phyloP scores from a whole-genome alignment of 2,797 vertebrate species.

The Macropodus opercularis region DNA sequence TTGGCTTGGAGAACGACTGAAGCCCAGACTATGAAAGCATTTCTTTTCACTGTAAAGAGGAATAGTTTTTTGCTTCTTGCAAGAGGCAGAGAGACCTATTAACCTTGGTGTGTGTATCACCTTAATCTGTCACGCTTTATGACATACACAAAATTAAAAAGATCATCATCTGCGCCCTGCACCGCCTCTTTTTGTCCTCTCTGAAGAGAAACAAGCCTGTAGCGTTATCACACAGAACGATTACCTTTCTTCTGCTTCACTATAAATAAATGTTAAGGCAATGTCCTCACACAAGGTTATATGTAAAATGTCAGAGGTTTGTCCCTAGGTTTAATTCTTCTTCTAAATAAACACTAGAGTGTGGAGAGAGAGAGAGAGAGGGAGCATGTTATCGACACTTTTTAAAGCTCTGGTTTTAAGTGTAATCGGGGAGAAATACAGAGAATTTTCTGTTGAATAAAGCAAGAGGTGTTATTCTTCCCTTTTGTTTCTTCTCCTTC shows the following conservation, averaged over 20 bases:
- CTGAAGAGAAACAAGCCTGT: slow-evolving; percentile 32
- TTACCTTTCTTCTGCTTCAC: slow-evolving; percentile 35
- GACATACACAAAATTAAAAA: slow-evolving; percentile 61
- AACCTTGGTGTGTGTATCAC: slow-evolving; percentile 31
- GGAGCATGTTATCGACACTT: slow-evolving; percentile 54
- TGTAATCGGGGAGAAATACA: slow-evolving; percentile 26
- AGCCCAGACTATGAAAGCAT: background rate
- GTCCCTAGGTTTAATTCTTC: slow-evolving; percentile 63
- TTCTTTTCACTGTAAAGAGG: background rate
- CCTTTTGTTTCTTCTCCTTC: slow-evolving; percentile 28
- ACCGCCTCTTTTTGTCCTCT: slow-evolving; percentile 38
- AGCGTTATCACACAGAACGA: slow-evolving; percentile 19
- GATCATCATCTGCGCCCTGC: slow-evolving; percentile 46
- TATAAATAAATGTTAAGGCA: slow-evolving; percentile 59
- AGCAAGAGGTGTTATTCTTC: slow-evolving; percentile 23
- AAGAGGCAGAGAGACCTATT: slow-evolving; percentile 21
- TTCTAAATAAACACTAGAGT: slow-evolving; percentile 51
- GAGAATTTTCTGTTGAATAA: slow-evolving; percentile 42
- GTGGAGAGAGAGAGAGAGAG: slow-evolving; percentile 27
- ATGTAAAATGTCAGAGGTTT: slow-evolving; percentile 62
- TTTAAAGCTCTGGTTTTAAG: slow-evolving; percentile 32
- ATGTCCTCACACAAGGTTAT: slow-evolving; percentile 65
- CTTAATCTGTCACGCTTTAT: slow-evolving; percentile 45
- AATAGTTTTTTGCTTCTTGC: slow-evolving; percentile 12
- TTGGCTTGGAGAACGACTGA: slow-evolving; percentile 4